phyloP scores from a whole-genome alignment of 2,888 invertebrate species.

The Thalpophila matura region DNA sequence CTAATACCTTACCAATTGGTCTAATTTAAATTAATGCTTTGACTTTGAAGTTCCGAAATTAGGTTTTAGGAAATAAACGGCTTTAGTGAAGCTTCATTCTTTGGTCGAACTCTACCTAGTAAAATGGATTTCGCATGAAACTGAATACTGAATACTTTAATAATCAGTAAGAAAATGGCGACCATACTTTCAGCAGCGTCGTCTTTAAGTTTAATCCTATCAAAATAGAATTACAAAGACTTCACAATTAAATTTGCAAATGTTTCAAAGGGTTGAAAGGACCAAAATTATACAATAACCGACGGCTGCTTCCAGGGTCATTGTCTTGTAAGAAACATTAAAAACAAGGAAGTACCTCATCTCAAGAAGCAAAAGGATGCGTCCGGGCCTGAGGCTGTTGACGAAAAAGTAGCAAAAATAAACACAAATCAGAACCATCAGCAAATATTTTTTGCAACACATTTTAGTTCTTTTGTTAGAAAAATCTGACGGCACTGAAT shows the following conservation, averaged over 20 bases:
- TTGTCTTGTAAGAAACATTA: constrained; percentile 36
- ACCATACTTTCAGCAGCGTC: neutral
- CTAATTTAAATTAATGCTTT: no score
- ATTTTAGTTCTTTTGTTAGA: constrained; percentile 72
- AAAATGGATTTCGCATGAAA: no score
- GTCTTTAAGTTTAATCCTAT: neutral
- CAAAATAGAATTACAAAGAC: constrained; percentile 27
- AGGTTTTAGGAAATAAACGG: no score
- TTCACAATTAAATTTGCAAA: constrained; percentile 41
- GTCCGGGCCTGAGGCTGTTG: constrained; percentile 49
- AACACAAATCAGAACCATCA: constrained; percentile 56
- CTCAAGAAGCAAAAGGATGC: constrained; percentile 36
- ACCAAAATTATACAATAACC: constrained; percentile 42
- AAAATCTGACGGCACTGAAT: constrained; percentile 78
- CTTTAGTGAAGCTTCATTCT: no score
- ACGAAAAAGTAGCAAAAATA: constrained; percentile 39
- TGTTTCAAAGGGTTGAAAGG: constrained; percentile 38
- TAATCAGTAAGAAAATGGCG: neutral
- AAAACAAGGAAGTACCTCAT: constrained; percentile 21
- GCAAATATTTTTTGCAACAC: constrained; percentile 68
- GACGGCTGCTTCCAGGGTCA: constrained; percentile 43
- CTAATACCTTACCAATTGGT: no score
- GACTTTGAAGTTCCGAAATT: no score
- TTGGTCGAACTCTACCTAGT: no score
- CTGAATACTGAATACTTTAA: no score